Percentiles rank a stretch among this genome's conserved stretches.
Evolutionary conservation across 1,140 invertebrate species (phyloP).

Genomic region (Lepidurus packardi): DNA sequence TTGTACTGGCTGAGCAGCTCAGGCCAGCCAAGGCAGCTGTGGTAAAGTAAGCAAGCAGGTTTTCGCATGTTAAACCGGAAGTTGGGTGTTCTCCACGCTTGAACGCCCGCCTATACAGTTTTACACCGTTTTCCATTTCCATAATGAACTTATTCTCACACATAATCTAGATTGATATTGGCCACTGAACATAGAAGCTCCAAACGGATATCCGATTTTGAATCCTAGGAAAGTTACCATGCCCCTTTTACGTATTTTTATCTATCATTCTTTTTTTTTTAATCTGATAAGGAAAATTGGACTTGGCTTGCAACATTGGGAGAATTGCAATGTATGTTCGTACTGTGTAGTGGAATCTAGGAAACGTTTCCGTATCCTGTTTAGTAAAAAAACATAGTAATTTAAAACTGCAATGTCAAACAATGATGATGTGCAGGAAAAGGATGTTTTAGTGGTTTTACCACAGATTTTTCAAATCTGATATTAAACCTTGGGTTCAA

Average conservation of each 20-base stretch:
- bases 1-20: not conserved
- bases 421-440: not conserved
- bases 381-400: no score
- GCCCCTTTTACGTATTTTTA: not conserved
- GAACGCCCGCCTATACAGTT: not conserved
- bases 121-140: conserved; percentile 3
- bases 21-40: not conserved
- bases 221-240: not conserved
- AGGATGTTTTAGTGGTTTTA: not conserved
- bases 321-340: no score
- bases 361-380: no score
- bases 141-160: conserved; percentile 19
- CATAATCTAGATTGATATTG: not conserved
- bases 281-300: not conserved
- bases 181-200: not conserved
- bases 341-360: no score
- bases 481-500: not conserved
- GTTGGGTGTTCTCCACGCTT: conserved; percentile 12
- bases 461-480: not conserved
- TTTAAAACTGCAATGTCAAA: not conserved
- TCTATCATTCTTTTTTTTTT: not conserved
- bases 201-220: conserved; percentile 11
- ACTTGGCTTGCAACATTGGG: not conserved
- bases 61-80: conserved; percentile 15
- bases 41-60: not conserved